Evolutionary conservation across 2,888 invertebrate species (phyloP), one percentile per base, ranked within the genome.

Genomic region (Leucophenga maculata): DNA sequence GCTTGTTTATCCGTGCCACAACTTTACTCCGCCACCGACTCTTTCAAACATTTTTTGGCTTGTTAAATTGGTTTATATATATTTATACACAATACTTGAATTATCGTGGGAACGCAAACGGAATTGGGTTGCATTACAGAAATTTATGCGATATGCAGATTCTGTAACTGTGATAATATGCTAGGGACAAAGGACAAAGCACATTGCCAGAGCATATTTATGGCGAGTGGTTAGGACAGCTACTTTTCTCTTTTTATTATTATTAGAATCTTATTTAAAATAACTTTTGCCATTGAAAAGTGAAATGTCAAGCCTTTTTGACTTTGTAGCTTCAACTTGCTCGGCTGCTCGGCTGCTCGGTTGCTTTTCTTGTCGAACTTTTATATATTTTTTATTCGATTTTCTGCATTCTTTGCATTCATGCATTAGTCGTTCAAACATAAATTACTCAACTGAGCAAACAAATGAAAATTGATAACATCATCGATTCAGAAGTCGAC

Each of bases 401-500:
- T 39, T 39, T 39, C 11, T 6, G 39, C 39, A 39, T 39, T 22
- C 26, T 55, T 22, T 55, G 20, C 14, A 14, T 55, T 55, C 6
- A 13, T 55, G 55, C 60, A 60, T 60, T 60, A 60, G 60, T 39
- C 60, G 60, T 60, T 60, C 60, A 82, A 83, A 83, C 78, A 83
- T 75, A 83, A 83, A 80, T 80, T 80, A 80, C 84, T 83, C 80
- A 79, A 78, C 77, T 75, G 69, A 71, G 77, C 79, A 82, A 82
- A 82, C 78, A 82, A 84, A 82, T 80, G 74, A 72, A 69, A 76
- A 72, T 70, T 74, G 84, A 82, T 80, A 82, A 78, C 71, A 84
- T 80, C 81, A 75, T 72, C 73, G 46, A 67, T 60, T 54, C 44
- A 31, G n/a, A 57, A 22, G 16, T 39, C 16, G 32, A 65, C 9